Base-by-base conservation (phyloP, 2,797 vertebrate species). In the Chaenodraco wilsoni region DNA sequence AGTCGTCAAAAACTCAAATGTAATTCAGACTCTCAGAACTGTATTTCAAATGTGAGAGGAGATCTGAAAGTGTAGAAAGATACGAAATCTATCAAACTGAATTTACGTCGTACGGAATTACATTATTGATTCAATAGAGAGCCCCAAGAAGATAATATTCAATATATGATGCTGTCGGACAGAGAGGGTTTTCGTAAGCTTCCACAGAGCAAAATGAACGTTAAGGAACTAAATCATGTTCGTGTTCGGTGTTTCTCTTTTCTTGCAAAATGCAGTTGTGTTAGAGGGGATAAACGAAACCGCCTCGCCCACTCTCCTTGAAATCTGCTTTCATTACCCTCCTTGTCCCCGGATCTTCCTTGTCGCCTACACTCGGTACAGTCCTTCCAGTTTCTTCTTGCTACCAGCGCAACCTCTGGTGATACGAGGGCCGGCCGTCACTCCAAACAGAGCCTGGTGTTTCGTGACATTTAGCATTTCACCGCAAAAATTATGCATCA, bases 391-490 rank as follows among this genome's bases (percentile, higher is more conserved):
- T 55, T 49, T 7, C 86, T 71, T 60, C 76, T 55, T 71, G 76
- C 92, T 76, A 75, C 64, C 72, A 69, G 86, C 84, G 8, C 73
- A 0, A 88, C 84, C 85, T 84, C 83, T 80, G 84, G 87, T 84
- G 82, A 85, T 72, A 1, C 51, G 9, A 74, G 77, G 57, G 33
- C 33, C 48, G 5, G 55, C 69, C 69, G 76, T 84, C 80, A 78
- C 79, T 87, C 58, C 44, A 79, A 87, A 89, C 77, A 65, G 69
- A 86, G 84, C 65, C 75, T 78, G 89, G 76, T 90, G 90, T 88
- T 92, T 86, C 84, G 82, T 92, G 92, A 93, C 94, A 94, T 93
- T 91, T 91, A 90, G 85, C 73, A 76, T 89, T 92, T 92, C 88
- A 85, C 78, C 55, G 55, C 66, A 72, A 87, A 91, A 92, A 90